Evolutionary conservation across 2,888 invertebrate genomes (phyloP).

Genomic region (Clostera curtula): DNA sequence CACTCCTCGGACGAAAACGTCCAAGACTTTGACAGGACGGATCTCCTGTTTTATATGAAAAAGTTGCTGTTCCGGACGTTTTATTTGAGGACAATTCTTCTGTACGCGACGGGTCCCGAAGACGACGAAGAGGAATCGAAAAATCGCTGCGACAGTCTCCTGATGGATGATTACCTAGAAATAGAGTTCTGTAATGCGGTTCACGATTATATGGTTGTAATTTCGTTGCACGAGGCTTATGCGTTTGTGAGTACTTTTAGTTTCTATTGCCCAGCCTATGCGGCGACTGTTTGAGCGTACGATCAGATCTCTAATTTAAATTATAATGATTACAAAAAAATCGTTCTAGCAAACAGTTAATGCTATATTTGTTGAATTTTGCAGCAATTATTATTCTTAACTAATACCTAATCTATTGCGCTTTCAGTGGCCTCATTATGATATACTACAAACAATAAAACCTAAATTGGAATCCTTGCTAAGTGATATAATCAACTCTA

Average conservation of each 20-base stretch:
- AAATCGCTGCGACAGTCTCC: conserved; percentile 22
- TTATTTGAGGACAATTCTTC: conserved; percentile 27
- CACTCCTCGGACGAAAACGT: conserved; percentile 10
- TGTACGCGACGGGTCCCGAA: conserved; percentile 13
- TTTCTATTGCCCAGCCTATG: not conserved
- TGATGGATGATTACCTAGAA: conserved; percentile 22
- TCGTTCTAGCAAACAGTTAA: too few relatives aligned
- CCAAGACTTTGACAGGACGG: conserved; percentile 21
- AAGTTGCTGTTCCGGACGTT: conserved; percentile 30
- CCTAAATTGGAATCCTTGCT: conserved; percentile 23
- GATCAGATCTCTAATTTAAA: too few relatives aligned
- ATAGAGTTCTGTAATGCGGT: conserved; percentile 25
- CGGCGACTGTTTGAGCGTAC: not conserved
- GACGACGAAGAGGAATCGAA: conserved; percentile 19
- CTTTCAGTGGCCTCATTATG: conserved; percentile 42
- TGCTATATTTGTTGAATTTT: too few relatives aligned
- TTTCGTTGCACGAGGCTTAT: conserved; percentile 39
- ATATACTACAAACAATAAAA: conserved; percentile 26
- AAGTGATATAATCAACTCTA: conserved; percentile 19
- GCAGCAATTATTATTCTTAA: too few relatives aligned
- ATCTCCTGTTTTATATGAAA: conserved; percentile 23
- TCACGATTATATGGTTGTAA: conserved; percentile 31
- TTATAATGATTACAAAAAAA: too few relatives aligned
- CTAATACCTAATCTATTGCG: too few relatives aligned
- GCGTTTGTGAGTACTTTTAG: conserved; percentile 58